Conservation (phyloP, 2,797 vertebrate genomes). For the Chrosomus eos region DNA sequence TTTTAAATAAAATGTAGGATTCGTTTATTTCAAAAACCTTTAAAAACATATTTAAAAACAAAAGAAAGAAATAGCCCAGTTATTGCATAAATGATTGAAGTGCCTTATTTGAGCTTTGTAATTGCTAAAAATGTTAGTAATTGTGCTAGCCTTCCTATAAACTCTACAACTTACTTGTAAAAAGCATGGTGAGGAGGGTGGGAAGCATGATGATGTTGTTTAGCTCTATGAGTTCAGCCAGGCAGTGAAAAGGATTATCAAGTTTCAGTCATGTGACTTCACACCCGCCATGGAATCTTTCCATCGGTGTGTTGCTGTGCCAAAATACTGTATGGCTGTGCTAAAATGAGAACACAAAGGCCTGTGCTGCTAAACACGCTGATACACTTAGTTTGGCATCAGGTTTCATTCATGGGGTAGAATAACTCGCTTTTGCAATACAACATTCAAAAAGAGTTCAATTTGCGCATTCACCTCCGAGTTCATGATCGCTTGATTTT, state of each 20-base stretch:
- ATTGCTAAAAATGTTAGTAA: neutral
- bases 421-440: neutral
- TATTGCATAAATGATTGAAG: neutral
- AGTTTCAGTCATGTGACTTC: slow-evolving; percentile 72
- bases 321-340: slow-evolving; percentile 12
- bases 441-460: neutral
- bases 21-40: neutral
- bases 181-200: slow-evolving; percentile 66
- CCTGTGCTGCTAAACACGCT: neutral
- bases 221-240: slow-evolving; percentile 57
- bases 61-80: too few relatives aligned
- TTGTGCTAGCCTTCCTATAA: slow-evolving; percentile 7
- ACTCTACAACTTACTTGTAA: slow-evolving; percentile 52
- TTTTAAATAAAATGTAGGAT: neutral
- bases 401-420: slow-evolving; percentile 26
- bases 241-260: slow-evolving; percentile 67
- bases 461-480: neutral
- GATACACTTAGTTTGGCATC: slow-evolving; percentile 28
- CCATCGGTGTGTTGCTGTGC: slow-evolving; percentile 28
- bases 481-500: neutral
- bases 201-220: slow-evolving; percentile 60
- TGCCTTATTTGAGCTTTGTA: neutral
- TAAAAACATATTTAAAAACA: slow-evolving; percentile 1
- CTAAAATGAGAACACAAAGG: slow-evolving; percentile 33
- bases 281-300: slow-evolving; percentile 66